These are phyloP conservation scores for Drosophila fungiperda DNA, from an alignment of 2,888 invertebrate species.

Conservation along the genomic window DNA sequence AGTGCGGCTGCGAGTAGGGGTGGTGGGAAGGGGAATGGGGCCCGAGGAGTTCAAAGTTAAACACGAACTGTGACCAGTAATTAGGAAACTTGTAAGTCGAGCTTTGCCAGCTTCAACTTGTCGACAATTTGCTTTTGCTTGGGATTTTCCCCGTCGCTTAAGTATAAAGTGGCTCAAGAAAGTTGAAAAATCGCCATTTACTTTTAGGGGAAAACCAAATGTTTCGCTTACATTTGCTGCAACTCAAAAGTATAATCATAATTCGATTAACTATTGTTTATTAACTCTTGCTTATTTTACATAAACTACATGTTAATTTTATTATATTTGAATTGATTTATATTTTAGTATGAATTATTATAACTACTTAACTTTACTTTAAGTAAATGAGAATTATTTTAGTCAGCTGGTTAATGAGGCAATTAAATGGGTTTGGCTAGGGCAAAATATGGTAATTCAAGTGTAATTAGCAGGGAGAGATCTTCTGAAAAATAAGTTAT, in stretches of 20 bases:
- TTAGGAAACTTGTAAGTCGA: slow-evolving; percentile 48
- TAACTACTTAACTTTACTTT: neutral
- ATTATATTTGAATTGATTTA: neutral
- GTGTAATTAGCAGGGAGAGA: neutral
- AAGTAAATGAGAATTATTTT: neutral
- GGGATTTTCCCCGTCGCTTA: neutral
- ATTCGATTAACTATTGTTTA: no score
- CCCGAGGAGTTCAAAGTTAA: neutral
- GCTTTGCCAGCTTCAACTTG: slow-evolving; percentile 22
- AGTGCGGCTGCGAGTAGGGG: neutral
- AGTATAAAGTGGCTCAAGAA: slow-evolving; percentile 7
- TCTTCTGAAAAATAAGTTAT: neutral
- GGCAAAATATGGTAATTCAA: neutral
- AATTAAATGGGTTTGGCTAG: neutral
- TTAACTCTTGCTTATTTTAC: no score
- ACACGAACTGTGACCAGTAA: slow-evolving; percentile 44
- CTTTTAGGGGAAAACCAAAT: neutral
- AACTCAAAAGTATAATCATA: no score
- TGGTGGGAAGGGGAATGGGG: neutral
- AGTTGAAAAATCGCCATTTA: neutral
- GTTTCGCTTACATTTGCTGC: neutral
- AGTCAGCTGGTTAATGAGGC: neutral
- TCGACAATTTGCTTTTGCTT: slow-evolving; percentile 9
- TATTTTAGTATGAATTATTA: neutral
- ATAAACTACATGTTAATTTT: no score